These are phyloP conservation scores for Mesaphorura yosii DNA, from an alignment of 1,140 invertebrate species.

Conservation along the genomic window DNA sequence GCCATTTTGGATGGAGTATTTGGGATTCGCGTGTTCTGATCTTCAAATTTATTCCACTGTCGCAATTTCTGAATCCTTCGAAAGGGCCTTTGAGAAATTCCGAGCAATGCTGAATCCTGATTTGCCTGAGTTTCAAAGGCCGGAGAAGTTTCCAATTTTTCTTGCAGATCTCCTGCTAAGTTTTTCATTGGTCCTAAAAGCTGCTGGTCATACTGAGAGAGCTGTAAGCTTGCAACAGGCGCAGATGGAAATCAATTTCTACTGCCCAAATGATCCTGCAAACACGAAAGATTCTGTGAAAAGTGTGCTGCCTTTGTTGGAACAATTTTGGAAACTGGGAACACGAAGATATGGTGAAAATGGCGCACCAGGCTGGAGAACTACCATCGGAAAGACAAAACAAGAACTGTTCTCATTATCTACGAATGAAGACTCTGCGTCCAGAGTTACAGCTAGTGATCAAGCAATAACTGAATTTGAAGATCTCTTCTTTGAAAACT, in stretches of 20 bases:
- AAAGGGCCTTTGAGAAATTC: slow-evolving; percentile 27
- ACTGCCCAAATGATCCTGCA: slow-evolving; percentile 9
- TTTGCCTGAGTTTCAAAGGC: slow-evolving; percentile 24
- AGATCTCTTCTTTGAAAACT: slow-evolving; percentile 16
- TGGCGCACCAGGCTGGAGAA: slow-evolving; percentile 20
- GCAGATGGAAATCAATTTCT: slow-evolving; percentile 27
- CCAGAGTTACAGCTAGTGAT: too few relatives aligned
- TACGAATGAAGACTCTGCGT: too few relatives aligned
- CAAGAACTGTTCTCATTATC: neutral
- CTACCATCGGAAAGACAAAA: neutral
- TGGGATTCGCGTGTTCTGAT: slow-evolving; percentile 13
- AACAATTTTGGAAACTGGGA: slow-evolving; percentile 28
- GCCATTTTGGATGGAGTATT: slow-evolving; percentile 24
- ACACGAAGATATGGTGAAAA: slow-evolving; percentile 24
- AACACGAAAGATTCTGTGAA: slow-evolving; percentile 15
- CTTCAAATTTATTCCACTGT: slow-evolving; percentile 19
- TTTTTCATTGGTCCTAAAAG: slow-evolving; percentile 15
- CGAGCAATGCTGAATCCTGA: slow-evolving; percentile 23
- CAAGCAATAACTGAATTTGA: slow-evolving; percentile 18
- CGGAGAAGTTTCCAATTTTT: slow-evolving; percentile 20
- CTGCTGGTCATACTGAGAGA: slow-evolving; percentile 21
- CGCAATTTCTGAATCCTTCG: slow-evolving; percentile 6
- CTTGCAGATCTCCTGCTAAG: slow-evolving; percentile 15
- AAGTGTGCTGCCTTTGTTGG: slow-evolving; percentile 10
- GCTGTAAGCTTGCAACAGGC: slow-evolving; percentile 22